These are phyloP conservation scores for Leptinotarsa rubiginosa DNA, from an alignment of 2,888 invertebrate species.

Conservation along the genomic window DNA sequence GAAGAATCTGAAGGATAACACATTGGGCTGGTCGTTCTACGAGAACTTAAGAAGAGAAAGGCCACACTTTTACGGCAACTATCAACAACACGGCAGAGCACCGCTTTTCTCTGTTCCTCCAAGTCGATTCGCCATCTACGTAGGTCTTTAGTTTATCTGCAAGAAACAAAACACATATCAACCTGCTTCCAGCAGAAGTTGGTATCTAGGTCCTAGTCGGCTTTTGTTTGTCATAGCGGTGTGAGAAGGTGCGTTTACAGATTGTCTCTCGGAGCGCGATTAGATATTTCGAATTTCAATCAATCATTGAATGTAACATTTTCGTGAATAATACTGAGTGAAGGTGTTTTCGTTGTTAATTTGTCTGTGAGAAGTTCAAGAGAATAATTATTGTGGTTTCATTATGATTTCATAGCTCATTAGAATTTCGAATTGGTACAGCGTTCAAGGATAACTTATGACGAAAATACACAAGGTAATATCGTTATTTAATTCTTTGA, in stretches of 20 bases:
- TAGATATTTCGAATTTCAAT: not conserved
- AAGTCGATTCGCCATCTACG: slow-evolving; percentile 1
- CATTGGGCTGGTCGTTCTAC: slow-evolving; percentile 23
- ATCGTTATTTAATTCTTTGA: not conserved
- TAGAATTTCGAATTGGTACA: not conserved
- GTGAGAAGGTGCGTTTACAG: not conserved
- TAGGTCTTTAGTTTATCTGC: slow-evolving; percentile 29
- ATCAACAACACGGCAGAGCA: slow-evolving; percentile 35
- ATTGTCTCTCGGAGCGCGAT: not conserved
- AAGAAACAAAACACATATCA: slow-evolving; percentile 30
- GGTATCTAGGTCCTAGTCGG: slow-evolving; percentile 41
- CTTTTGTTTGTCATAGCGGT: slow-evolving; percentile 26
- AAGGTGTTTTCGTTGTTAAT: not conserved
- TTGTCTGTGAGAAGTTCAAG: not conserved
- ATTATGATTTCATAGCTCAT: slow-evolving; percentile 14
- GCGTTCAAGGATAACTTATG: slow-evolving; percentile 18
- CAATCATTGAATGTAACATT: not conserved
- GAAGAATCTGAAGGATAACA: slow-evolving; percentile 25
- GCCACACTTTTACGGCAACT: slow-evolving; percentile 41
- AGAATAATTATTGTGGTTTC: not conserved
- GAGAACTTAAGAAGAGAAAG: slow-evolving; percentile 40
- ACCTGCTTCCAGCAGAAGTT: slow-evolving; percentile 41
- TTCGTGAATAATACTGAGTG: not conserved
- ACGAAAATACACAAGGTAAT: slow-evolving; percentile 5
- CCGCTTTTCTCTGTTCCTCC: slow-evolving; percentile 21